Percentiles rank a stretch among this genome's conserved stretches.
Evolutionary conservation across 2,888 invertebrate genomes (phyloP).

Genomic region (Lasioglossum figueresi): DNA sequence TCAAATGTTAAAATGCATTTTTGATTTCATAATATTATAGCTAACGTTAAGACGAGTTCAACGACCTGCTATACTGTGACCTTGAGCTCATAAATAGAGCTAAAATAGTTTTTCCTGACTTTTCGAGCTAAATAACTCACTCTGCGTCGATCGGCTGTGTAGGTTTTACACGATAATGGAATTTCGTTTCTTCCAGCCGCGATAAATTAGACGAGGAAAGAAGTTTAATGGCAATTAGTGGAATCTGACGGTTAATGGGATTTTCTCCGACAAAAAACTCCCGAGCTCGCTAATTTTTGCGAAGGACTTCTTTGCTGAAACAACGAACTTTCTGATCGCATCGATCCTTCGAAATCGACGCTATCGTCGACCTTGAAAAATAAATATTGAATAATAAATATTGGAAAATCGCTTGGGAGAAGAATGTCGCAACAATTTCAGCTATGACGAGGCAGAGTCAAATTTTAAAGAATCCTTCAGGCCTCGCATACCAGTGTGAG

Average conservation of each 20-base stretch:
- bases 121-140: too few species aligned
- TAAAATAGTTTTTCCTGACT: too few species aligned
- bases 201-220: not conserved
- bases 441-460: not conserved
- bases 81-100: too few species aligned
- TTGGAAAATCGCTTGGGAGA: not conserved
- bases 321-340: not conserved
- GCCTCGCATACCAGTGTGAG: not conserved
- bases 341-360: not conserved
- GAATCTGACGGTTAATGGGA: not conserved
- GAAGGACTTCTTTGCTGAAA: not conserved
- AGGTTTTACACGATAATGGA: not conserved
- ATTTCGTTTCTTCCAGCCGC: not conserved
- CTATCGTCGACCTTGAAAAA: not conserved
- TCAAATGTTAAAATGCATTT: too few species aligned
- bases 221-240: not conserved
- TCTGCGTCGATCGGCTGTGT: not conserved
- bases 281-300: constrained; percentile 5
- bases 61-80: too few species aligned
- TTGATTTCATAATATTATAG: too few species aligned
- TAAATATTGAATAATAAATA: too few species aligned
- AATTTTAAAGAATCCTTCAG: not conserved
- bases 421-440: not conserved
- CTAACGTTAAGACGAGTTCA: too few species aligned
- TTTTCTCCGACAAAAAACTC: not conserved